These are phyloP conservation scores for Tanypteryx hageni DNA, from an alignment of 2,888 invertebrate genomes.

Conservation along the genomic window DNA sequence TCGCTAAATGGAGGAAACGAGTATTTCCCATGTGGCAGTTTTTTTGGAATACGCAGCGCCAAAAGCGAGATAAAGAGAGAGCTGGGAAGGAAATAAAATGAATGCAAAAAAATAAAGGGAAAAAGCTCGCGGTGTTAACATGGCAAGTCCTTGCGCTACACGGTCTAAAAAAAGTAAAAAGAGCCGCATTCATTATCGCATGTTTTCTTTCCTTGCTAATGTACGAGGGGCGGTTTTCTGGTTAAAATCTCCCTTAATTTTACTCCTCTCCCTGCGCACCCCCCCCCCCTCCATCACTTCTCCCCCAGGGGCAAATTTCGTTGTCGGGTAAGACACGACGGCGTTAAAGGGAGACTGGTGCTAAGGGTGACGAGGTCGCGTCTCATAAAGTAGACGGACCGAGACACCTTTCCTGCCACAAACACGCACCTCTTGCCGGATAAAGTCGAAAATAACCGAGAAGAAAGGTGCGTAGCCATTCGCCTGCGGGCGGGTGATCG, in stretches of 20 bases:
- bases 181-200: conserved; percentile 39
- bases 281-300: neutral
- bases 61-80: neutral
- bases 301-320: neutral
- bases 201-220: conserved; percentile 40
- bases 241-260: conserved; percentile 9
- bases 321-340: neutral
- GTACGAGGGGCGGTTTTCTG: conserved; percentile 4
- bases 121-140: conserved; percentile 26
- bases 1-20: no score
- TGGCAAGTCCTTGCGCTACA: conserved; percentile 14
- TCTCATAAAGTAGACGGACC: neutral
- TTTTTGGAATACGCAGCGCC: conserved; percentile 20
- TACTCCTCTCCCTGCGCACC: neutral
- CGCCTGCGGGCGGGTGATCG: no score
- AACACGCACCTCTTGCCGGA: no score
- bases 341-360: neutral
- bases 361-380: neutral
- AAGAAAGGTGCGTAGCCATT: no score
- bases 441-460: no score
- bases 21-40: neutral
- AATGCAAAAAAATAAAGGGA: conserved; percentile 13
- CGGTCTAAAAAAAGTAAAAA: neutral
- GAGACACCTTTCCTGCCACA: no score
- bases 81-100: neutral